Evolutionary conservation across 2,888 invertebrate species (phyloP).

Genomic region (Muscina levida): DNA sequence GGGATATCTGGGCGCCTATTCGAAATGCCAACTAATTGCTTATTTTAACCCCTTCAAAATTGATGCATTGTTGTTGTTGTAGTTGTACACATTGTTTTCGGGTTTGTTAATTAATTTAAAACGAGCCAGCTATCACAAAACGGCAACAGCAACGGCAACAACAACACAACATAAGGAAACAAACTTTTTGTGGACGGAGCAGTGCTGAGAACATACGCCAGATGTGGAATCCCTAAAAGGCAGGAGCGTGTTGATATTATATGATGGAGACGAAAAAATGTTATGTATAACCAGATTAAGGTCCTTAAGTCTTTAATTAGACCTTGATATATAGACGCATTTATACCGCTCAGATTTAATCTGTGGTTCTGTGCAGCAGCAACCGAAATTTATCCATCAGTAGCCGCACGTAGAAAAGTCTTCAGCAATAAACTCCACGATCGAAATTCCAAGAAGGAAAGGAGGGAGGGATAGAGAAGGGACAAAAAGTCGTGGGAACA

Average conservation of each 20-base stretch:
- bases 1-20: constrained; percentile 68
- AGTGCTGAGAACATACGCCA: constrained; percentile 4
- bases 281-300: no score
- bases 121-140: constrained; percentile 66
- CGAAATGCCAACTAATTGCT: constrained; percentile 71
- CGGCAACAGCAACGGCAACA: constrained; percentile 40
- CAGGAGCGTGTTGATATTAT: constrained; percentile 17
- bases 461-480: no score
- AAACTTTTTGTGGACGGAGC: constrained; percentile 28
- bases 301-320: no score
- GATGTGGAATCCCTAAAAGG: background rate
- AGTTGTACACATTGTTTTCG: constrained; percentile 65
- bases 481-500: no score
- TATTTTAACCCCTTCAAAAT: constrained; percentile 77
- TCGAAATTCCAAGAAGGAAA: no score
- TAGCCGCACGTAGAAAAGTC: no score
- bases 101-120: constrained; percentile 76
- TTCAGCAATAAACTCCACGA: no score
- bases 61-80: constrained; percentile 53
- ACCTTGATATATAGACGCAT: no score
- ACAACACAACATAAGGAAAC: constrained; percentile 61
- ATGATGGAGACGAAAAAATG: no score
- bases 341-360: no score
- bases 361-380: no score
- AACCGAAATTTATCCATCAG: no score